Base-by-base conservation (phyloP, 2,888 invertebrate species). In the Limenitis camilla region DNA sequence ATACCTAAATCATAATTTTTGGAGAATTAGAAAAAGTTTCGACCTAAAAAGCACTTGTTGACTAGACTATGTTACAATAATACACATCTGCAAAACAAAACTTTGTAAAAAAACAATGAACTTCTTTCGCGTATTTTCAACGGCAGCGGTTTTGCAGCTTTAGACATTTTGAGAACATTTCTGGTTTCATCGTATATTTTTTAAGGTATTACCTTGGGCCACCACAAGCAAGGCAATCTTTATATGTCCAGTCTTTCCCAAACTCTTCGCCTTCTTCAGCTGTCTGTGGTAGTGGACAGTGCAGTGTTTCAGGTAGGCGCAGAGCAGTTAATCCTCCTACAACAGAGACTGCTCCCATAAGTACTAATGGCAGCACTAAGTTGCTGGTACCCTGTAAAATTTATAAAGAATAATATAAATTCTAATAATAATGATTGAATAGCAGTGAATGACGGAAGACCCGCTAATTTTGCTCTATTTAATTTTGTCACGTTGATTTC, bases 191-290 rank as follows among this genome's bases (percentile, higher is more conserved):
- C 7, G 0, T 9, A 3, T 1, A 10, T 29, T 36, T 28, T 0
- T 11, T 5, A 5, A n/a, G 19, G 1, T 43, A 29, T 67, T 81
- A 94, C 94, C 90, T 92, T 60, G 89, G 78, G 49, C 92, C 92
- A 33, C 92, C 88, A 69, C 95, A 95, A 50, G 90, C 87, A 55
- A 92, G 81, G 66, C 94, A 96, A 72, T 95, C 94, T 32, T 90
- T 88, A 59, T 92, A 89, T 0, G 91, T 90, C 92, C 95, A 96
- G 66, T 94, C 89, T 75, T 94, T 94, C 32, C 95, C 96, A 69
- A 96, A 95, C 65, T 92, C 90, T 74, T 96, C 96, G 2, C 96
- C 96, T 73, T 96, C 96, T 72, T 94, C 95, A 6, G 95, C 89
- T 0, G 95, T 96, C 78, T 96, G 95, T 0, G 96, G 96, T 58